These are phyloP conservation scores for Melanotaenia nigrans DNA, from an alignment of 2,797 vertebrate genomes.

Conservation along the genomic window DNA sequence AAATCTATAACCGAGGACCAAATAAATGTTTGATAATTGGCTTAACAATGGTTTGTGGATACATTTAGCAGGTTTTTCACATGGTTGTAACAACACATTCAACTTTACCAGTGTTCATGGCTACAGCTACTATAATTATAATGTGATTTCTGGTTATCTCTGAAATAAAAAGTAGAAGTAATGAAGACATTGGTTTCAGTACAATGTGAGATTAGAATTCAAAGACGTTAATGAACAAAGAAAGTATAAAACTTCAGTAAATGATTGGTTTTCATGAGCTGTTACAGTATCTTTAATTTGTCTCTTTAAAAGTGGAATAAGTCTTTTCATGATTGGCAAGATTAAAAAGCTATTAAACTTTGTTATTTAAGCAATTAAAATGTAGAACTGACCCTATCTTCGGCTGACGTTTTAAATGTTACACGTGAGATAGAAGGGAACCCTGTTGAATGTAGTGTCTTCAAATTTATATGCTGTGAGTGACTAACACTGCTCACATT, in stretches of 20 bases:
- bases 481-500: not conserved
- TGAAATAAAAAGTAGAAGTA: not conserved
- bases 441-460: not conserved
- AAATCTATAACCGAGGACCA: not conserved
- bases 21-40: not conserved
- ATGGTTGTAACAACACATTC: not conserved
- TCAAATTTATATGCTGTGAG: not conserved
- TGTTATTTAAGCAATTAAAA: not conserved
- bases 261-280: not conserved
- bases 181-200: not conserved
- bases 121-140: not conserved
- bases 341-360: not conserved
- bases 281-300: not conserved
- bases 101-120: not conserved
- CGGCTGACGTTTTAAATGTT: constrained; percentile 10
- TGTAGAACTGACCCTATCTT: not conserved
- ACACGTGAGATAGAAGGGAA: constrained; percentile 17
- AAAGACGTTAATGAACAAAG: not conserved
- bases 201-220: not conserved
- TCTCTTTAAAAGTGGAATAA: constrained; percentile 1
- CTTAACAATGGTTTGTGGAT: not conserved
- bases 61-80: not conserved
- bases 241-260: not conserved
- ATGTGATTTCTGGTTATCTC: not conserved
- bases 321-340: not conserved